These are phyloP conservation scores for Caenorhabditis sp. DNA, from an alignment of 2,888 invertebrate species.

Conservation along the genomic window DNA sequence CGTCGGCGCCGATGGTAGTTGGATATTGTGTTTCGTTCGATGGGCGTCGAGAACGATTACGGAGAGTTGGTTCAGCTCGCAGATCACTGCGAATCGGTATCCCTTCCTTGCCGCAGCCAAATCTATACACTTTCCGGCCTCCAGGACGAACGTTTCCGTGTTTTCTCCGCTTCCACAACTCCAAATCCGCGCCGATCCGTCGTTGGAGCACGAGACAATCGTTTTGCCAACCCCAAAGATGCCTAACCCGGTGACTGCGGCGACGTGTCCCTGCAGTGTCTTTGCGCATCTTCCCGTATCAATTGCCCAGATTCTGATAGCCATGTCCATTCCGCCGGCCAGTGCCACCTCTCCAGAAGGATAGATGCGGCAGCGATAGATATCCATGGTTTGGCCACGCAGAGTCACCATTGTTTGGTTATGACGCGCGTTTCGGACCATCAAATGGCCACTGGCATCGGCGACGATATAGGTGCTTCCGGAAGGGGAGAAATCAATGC, in stretches of 20 bases:
- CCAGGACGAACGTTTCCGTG: constrained; percentile 53
- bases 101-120: constrained; percentile 34
- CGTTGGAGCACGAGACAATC: constrained; percentile 88
- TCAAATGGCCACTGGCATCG: constrained; percentile 45
- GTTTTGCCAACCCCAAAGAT: constrained; percentile 88
- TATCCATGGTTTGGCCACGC: constrained; percentile 88
- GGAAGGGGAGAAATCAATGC: constrained; percentile 18
- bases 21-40: constrained; percentile 2
- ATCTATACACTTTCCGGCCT: constrained; percentile 67
- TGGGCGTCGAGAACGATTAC: constrained; percentile 23
- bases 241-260: constrained; percentile 86
- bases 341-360: constrained; percentile 88
- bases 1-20: not conserved
- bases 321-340: constrained; percentile 88
- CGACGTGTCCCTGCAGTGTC: constrained; percentile 87
- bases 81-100: constrained; percentile 46
- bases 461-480: constrained; percentile 24
- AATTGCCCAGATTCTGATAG: constrained; percentile 88
- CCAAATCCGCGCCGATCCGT: constrained; percentile 85
- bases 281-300: constrained; percentile 88
- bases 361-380: constrained; percentile 88
- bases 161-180: constrained; percentile 49
- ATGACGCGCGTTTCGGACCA: not conserved
- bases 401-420: constrained; percentile 80
- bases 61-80: constrained; percentile 16